A percentile compares a stretch with the other conserved stretches of the same genome.
phyloP scores from a whole-genome alignment of 2,797 vertebrate genomes.

The Silurus aristotelis region DNA sequence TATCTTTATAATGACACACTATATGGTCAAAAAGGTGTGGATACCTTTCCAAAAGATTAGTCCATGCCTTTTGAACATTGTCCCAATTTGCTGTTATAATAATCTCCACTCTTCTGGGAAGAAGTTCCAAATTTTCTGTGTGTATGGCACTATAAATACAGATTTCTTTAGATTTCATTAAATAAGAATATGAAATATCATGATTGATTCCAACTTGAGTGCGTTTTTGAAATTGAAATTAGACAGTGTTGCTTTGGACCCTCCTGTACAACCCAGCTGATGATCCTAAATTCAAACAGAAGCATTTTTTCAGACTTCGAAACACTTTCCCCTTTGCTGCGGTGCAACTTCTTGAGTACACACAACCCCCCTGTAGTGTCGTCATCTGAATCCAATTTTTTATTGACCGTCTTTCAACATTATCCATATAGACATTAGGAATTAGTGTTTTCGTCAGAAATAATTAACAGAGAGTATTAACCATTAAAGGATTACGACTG shows the following conservation, averaged over 20 bases:
- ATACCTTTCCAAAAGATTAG: too few relatives aligned
- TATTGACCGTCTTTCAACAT: slow-evolving; percentile 20
- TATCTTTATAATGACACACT: too few relatives aligned
- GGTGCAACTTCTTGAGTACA: not conserved
- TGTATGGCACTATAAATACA: not conserved
- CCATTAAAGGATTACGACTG: slow-evolving; percentile 52
- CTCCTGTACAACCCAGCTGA: not conserved
- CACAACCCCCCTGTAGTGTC: not conserved
- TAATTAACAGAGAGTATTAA: slow-evolving; percentile 56
- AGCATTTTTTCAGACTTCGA: not conserved
- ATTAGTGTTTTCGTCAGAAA: slow-evolving; percentile 32
- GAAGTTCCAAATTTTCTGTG: not conserved
- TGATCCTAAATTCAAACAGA: not conserved
- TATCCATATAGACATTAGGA: slow-evolving; percentile 39
- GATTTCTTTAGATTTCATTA: not conserved
- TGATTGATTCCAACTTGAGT: not conserved
- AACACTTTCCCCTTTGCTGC: not conserved
- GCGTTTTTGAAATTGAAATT: not conserved
- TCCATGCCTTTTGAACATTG: too few relatives aligned
- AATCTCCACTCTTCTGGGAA: too few relatives aligned
- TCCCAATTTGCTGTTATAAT: too few relatives aligned
- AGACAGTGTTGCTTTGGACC: not conserved
- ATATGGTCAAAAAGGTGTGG: too few relatives aligned
- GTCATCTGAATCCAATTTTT: slow-evolving; percentile 16
- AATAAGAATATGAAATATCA: not conserved